Evolutionary conservation across 2,113 vertebrate genomes (phyloP).

Genomic region (Crocuta crocuta): DNA sequence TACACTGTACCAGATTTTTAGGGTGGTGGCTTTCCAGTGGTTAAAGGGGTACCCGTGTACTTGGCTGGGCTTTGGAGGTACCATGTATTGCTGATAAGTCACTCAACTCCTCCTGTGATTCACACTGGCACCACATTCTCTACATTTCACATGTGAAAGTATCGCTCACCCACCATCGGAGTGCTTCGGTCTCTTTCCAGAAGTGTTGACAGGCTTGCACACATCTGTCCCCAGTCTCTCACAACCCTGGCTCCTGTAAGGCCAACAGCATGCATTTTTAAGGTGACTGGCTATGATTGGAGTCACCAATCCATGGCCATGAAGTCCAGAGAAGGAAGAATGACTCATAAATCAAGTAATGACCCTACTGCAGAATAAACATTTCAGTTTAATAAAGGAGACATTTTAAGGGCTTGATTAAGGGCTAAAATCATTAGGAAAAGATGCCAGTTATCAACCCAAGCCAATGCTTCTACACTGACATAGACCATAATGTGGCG

Average conservation of each 20-base stretch:
- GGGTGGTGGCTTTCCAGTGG: background rate
- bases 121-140: background rate
- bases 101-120: background rate
- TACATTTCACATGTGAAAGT: constrained; percentile 18
- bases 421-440: background rate
- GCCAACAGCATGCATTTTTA: background rate
- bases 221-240: background rate
- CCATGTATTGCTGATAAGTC: background rate
- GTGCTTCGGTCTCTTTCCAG: background rate
- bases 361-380: background rate
- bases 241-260: background rate
- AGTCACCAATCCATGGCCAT: background rate
- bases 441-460: background rate
- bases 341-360: background rate
- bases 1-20: background rate
- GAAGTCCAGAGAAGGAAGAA: background rate
- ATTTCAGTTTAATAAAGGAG: background rate
- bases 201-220: background rate
- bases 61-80: background rate
- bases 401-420: background rate
- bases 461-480: background rate
- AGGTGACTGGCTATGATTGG: background rate
- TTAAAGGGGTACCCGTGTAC: background rate
- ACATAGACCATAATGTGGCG: background rate
- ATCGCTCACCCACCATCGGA: background rate